Conservation (phyloP, 2,797 vertebrate species). For the Eremophila alpestris region DNA sequence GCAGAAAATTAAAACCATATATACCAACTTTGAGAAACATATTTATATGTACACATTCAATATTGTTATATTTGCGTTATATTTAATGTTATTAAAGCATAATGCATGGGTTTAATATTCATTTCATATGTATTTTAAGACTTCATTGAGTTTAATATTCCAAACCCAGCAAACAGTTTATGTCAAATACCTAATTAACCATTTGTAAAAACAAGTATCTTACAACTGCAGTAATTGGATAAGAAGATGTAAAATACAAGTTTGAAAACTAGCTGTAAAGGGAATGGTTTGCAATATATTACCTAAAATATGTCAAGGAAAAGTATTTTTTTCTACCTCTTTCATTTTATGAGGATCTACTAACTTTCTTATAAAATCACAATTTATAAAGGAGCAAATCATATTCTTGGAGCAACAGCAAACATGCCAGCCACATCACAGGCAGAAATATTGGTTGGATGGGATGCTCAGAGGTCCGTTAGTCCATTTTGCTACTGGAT, state of each 20-base stretch:
- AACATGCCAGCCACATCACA: not conserved
- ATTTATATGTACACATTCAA: not conserved
- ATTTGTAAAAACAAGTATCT: conserved; percentile 1
- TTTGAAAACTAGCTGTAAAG: not conserved
- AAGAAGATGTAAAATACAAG: not conserved
- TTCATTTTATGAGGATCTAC: not conserved
- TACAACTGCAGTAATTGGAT: not conserved
- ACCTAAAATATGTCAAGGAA: not conserved
- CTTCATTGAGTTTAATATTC: conserved; percentile 10
- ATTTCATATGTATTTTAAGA: not conserved
- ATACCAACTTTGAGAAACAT: not conserved
- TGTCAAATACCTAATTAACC: conserved; percentile 4
- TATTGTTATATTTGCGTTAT: not conserved
- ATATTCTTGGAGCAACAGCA: not conserved
- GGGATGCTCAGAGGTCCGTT: not conserved
- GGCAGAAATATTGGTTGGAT: not conserved
- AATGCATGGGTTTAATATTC: conserved; percentile 27
- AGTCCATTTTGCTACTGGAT: not conserved
- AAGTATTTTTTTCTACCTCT: not conserved
- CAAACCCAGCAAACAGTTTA: not conserved
- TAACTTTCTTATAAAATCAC: not conserved
- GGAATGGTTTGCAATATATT: not conserved
- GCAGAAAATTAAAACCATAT: conserved; percentile 54
- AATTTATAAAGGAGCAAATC: not conserved
- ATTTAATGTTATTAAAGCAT: conserved; percentile 7